phyloP scores from a whole-genome alignment of 2,797 vertebrate species.

The Ceryle rudis region DNA sequence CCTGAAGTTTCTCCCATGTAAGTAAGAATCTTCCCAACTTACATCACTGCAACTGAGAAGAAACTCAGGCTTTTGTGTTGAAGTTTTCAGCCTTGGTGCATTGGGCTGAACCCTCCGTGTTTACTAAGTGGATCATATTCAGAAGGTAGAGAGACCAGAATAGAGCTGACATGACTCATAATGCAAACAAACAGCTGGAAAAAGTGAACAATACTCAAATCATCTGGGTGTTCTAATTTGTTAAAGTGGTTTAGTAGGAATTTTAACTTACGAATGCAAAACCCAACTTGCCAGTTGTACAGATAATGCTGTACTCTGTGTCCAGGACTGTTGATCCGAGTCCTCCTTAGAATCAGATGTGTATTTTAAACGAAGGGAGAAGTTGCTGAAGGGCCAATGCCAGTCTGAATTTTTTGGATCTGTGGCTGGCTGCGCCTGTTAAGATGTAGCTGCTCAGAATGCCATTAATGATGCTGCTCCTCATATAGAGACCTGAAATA shows the following conservation, averaged over 20 bases:
- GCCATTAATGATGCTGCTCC: background rate
- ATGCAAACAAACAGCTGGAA: conserved; percentile 60
- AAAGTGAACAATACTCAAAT: conserved; percentile 42
- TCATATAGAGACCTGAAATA: background rate
- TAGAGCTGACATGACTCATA: conserved; percentile 57
- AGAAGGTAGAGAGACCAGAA: conserved; percentile 25
- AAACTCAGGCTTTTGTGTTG: background rate
- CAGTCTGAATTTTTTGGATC: background rate
- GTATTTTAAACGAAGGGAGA: background rate
- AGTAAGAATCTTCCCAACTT: background rate
- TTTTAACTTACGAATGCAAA: conserved; percentile 12
- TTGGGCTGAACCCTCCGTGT: background rate
- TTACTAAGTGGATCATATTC: background rate
- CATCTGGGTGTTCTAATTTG: background rate
- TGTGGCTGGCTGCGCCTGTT: background rate
- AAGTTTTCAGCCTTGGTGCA: background rate
- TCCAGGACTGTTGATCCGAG: background rate
- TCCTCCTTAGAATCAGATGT: background rate
- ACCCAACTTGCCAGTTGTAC: background rate
- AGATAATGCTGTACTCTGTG: conserved; percentile 11
- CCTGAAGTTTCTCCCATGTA: background rate
- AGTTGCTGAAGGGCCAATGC: background rate
- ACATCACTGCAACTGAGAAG: background rate
- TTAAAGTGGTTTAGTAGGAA: conserved; percentile 13
- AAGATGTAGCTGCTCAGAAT: background rate